phyloP scores from a whole-genome alignment of 2,888 invertebrate species.

The Galeopsomyia nigrocyanea region DNA sequence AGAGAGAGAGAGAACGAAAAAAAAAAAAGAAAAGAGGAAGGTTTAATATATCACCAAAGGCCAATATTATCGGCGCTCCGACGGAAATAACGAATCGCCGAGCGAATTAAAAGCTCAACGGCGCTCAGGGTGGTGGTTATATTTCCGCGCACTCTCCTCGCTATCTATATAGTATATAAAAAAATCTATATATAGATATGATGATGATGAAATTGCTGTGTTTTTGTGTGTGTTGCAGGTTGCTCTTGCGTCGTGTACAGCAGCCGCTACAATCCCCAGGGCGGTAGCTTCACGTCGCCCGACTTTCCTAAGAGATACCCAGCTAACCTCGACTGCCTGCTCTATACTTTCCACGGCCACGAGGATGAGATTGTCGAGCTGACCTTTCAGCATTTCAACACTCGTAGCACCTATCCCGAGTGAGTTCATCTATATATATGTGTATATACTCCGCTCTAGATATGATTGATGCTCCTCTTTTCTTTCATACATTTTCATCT shows the following conservation, averaged over 20 bases:
- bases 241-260: constrained; percentile 88
- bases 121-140: not conserved
- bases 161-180: no score
- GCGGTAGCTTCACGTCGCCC: constrained; percentile 86
- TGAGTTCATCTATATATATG: constrained; percentile 69
- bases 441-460: no score
- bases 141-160: not conserved
- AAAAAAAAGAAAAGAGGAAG: not conserved
- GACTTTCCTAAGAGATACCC: constrained; percentile 86
- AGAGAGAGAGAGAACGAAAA: not conserved
- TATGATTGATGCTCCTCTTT: no score
- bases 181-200: no score
- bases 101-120: not conserved
- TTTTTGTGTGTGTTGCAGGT: constrained; percentile 75
- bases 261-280: constrained; percentile 82
- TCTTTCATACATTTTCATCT: no score
- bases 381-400: constrained; percentile 84
- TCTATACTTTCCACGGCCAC: constrained; percentile 86
- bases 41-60: constrained; percentile 12
- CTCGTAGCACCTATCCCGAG: constrained; percentile 78
- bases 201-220: not conserved
- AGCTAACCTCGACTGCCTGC: constrained; percentile 81
- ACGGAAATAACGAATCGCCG: no score
- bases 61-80: not conserved
- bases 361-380: constrained; percentile 86